Evolutionary conservation across 2,113 vertebrate species (phyloP).

Genomic region (Sigmodon hispidus): DNA sequence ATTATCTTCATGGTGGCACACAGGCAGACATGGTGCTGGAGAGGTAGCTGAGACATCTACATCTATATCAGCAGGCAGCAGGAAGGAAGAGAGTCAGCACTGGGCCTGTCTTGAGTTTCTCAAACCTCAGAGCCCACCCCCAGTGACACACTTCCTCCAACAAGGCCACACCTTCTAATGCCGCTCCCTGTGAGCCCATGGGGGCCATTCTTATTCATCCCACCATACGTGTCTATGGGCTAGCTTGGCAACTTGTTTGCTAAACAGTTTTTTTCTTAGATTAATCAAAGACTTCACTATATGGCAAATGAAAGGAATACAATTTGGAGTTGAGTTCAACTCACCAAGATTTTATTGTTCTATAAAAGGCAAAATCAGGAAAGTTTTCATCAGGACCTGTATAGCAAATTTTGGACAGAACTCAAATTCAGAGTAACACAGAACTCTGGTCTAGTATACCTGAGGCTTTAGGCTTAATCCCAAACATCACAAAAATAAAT

Average conservation of each 20-base stretch:
- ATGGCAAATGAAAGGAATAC: neutral
- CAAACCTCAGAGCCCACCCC: neutral
- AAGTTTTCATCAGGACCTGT: neutral
- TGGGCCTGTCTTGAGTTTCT: neutral
- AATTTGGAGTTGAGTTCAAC: neutral
- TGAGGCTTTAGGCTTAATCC: neutral
- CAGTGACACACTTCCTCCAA: neutral
- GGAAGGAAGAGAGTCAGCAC: neutral
- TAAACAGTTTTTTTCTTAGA: slow-evolving; percentile 27
- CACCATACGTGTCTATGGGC: neutral
- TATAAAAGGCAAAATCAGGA: neutral
- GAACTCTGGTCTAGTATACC: neutral
- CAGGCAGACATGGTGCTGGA: neutral
- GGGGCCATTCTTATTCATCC: neutral
- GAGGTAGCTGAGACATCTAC: no score
- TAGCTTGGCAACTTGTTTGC: neutral
- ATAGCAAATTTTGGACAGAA: slow-evolving; percentile 2
- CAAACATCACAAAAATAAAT: neutral
- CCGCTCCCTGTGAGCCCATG: neutral
- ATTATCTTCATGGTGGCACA: neutral
- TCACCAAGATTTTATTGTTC: neutral
- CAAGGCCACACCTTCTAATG: neutral
- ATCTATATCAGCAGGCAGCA: neutral
- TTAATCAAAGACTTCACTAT: neutral
- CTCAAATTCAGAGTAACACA: neutral